These are phyloP conservation scores for Smutsia gigantea DNA, from an alignment of 2,797 vertebrate genomes.

Conservation along the genomic window DNA sequence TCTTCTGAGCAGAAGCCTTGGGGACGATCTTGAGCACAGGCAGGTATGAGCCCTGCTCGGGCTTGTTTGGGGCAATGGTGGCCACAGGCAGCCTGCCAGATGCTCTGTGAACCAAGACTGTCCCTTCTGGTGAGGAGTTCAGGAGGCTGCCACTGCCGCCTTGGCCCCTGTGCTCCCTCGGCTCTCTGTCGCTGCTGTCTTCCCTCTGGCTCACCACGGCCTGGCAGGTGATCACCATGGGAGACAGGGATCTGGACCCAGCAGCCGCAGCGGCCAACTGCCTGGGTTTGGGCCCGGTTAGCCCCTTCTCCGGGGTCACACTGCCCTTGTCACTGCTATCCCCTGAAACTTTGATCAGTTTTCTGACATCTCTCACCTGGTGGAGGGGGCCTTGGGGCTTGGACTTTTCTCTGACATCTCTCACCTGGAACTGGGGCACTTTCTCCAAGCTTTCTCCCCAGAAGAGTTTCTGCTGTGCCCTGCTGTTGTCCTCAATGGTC, in stretches of 20 bases:
- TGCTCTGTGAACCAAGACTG: conserved; percentile 85
- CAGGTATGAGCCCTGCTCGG: conserved; percentile 87
- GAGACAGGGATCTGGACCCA: conserved; percentile 85
- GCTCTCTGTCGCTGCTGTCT: conserved; percentile 71
- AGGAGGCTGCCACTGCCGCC: not conserved
- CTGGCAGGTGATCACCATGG: conserved; percentile 96
- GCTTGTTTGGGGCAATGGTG: conserved; percentile 87
- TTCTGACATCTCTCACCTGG: conserved; percentile 96
- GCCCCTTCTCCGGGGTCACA: conserved; percentile 83
- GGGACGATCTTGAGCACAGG: conserved; percentile 88
- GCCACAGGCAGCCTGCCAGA: conserved; percentile 86
- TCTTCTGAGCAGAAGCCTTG: conserved; percentile 88
- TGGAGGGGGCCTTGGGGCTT: conserved; percentile 94
- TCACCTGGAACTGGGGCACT: conserved; percentile 94
- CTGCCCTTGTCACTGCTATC: conserved; percentile 89
- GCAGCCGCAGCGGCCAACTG: conserved; percentile 83
- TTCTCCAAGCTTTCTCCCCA: conserved; percentile 91
- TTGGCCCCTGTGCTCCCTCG: conserved; percentile 50
- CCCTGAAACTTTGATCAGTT: conserved; percentile 94
- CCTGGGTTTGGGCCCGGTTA: conserved; percentile 86
- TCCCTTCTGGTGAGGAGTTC: conserved; percentile 85
- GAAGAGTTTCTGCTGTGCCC: conserved; percentile 82
- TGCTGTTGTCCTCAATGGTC: conserved; percentile 86
- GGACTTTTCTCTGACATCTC: conserved; percentile 94
- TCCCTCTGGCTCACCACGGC: conserved; percentile 91